Conservation (phyloP, 2,888 invertebrate genomes). For the Oscheius sp. region DNA sequence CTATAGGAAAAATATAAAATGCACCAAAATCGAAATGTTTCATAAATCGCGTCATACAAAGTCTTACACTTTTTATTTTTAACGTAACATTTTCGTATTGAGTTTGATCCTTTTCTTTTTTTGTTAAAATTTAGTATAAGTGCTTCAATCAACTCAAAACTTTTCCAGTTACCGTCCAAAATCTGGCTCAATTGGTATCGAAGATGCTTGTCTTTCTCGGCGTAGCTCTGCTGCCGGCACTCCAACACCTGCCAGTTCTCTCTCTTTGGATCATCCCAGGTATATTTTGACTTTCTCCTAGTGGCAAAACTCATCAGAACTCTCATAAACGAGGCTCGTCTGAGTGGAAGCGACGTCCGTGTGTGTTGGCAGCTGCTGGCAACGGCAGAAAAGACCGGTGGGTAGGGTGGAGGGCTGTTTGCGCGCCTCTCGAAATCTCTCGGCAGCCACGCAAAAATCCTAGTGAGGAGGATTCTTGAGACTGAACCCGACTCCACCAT, state of each 20-base stretch:
- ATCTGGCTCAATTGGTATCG: slow-evolving; percentile 6
- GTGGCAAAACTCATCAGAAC: not conserved
- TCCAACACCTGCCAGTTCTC: not conserved
- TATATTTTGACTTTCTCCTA: not conserved
- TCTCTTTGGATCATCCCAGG: not conserved
- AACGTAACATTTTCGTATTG: no score
- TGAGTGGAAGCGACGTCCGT: slow-evolving; percentile 48
- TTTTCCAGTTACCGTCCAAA: slow-evolving; percentile 18
- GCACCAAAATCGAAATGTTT: no score
- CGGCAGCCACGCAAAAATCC: slow-evolving; percentile 13
- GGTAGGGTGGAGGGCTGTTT: not conserved
- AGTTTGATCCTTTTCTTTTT: no score
- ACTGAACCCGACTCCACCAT: not conserved
- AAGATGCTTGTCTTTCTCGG: slow-evolving; percentile 30
- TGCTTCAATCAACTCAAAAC: not conserved
- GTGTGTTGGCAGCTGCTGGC: slow-evolving; percentile 41
- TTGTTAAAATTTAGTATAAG: not conserved
- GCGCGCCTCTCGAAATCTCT: slow-evolving; percentile 15
- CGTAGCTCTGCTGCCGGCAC: slow-evolving; percentile 28
- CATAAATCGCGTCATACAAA: no score
- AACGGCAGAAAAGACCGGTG: slow-evolving; percentile 22
- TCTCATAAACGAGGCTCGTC: slow-evolving; percentile 33
- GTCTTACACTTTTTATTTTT: no score
- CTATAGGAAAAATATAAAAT: no score
- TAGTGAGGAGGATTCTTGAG: no score